These are phyloP conservation scores for Paguma larvata DNA, from an alignment of 2,797 vertebrate species.

Conservation along the genomic window DNA sequence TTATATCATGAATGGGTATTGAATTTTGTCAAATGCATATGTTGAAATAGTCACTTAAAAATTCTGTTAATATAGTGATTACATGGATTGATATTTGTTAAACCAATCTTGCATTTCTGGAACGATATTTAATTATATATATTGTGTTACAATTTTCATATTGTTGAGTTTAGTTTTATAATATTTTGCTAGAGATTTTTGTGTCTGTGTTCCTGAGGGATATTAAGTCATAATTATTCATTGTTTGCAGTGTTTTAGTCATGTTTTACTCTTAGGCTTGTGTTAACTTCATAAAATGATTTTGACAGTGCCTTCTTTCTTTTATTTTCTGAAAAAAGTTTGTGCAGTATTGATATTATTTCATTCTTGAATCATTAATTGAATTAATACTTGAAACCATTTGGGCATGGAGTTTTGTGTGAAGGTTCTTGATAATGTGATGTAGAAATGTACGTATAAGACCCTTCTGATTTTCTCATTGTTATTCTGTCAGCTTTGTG, in stretches of 20 bases:
- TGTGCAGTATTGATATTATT: neutral
- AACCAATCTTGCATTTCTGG: neutral
- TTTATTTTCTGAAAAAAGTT: neutral
- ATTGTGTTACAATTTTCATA: neutral
- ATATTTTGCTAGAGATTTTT: neutral
- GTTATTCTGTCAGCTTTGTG: neutral
- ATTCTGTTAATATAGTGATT: neutral
- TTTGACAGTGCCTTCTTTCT: neutral
- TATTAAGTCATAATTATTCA: neutral
- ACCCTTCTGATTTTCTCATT: neutral
- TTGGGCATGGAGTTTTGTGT: neutral
- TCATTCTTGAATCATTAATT: neutral
- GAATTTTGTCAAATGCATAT: neutral
- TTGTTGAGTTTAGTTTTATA: slow-evolving; percentile 8
- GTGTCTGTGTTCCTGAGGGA: neutral
- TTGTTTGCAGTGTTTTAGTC: neutral
- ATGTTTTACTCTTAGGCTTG: neutral
- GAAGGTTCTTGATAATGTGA: neutral
- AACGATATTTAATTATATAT: neutral
- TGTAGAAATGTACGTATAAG: neutral
- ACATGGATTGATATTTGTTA: neutral
- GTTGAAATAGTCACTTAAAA: neutral
- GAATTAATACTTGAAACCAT: neutral
- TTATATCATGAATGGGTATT: neutral
- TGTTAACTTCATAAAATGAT: neutral